A percentile compares a stretch with the other conserved stretches of the same genome.
Evolutionary conservation across 2,888 invertebrate genomes (phyloP).

Genomic region (Spodoptera littoralis): DNA sequence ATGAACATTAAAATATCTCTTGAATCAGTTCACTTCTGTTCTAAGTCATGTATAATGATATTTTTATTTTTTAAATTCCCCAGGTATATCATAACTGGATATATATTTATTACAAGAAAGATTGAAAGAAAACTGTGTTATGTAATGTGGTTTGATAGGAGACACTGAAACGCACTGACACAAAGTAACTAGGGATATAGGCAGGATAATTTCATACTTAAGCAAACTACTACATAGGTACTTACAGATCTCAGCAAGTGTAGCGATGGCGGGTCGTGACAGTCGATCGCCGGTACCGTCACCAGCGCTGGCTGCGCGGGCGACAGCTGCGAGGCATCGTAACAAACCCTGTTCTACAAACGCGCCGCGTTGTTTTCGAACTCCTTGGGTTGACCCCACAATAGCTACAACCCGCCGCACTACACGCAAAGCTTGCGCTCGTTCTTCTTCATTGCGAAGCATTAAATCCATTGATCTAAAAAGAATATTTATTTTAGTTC

Average conservation of each 20-base stretch:
- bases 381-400: constrained; percentile 89
- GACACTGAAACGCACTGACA: too few species aligned
- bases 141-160: too few species aligned
- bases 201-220: too few species aligned
- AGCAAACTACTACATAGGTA: constrained; percentile 18
- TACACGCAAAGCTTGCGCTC: constrained; percentile 96
- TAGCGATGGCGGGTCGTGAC: constrained; percentile 95
- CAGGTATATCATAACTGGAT: too few species aligned
- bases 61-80: too few species aligned
- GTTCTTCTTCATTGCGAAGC: constrained; percentile 96
- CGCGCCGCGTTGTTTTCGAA: constrained; percentile 90
- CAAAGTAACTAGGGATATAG: too few species aligned
- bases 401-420: constrained; percentile 89
- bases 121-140: too few species aligned
- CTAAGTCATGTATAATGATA: too few species aligned
- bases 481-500: too few species aligned
- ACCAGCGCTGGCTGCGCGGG: constrained; percentile 92
- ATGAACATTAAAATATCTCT: neutral
- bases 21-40: neutral
- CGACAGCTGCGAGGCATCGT: constrained; percentile 94
- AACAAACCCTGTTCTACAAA: constrained; percentile 93
- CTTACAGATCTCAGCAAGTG: constrained; percentile 95
- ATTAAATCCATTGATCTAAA: constrained; percentile 95
- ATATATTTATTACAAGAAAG: too few species aligned
- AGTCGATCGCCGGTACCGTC: constrained; percentile 93